Evolutionary conservation across 1,140 invertebrate genomes (phyloP), one percentile per base, ranked within the genome.

Genomic region (Myzus persicae): DNA sequence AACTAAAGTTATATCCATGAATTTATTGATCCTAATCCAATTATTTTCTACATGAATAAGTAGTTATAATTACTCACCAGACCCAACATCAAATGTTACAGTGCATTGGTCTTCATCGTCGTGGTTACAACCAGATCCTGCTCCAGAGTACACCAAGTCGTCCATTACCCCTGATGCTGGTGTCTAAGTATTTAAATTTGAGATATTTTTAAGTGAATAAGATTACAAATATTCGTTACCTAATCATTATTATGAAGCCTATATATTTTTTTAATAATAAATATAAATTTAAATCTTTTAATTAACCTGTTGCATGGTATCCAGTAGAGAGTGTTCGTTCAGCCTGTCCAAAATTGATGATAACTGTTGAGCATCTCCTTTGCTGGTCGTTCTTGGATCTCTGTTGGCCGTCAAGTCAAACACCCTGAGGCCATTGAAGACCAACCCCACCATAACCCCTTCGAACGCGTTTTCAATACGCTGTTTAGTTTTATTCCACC

Each of bases 81-180:
- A 97, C 67, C 97, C 97, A 31, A 97, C 96, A 94, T 98, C 97
- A 90, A 97, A 97, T 76, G 97, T 96, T 18, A 98, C 97, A 48
- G 97, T 97, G 94, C 98, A 98, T 94, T 97, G 97, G 95, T 99
- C 98, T 94, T 97, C 97, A 94, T 98, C 97, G 94, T 98, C 97
- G 94, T 97, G 97, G 51, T 97, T 96, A 95, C 98, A 98, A 0
- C 98, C 98, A 31, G 98, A 98, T 24, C 98, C 98, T 14, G 98
- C 98, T 38, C 98, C 98, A 11, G 98, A 98, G 95, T 98, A 98
- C 93, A 98, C 97, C 48, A 98, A 95, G 94, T 98, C 98, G 94
- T 98, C 98, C 94, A 97, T 96, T 5, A 97, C 96, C 9, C 97
- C 97, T 38, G 97, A 98, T 14, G 98, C 97, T 24, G 98, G 97